Evolutionary conservation across 2,888 invertebrate species (phyloP).

Genomic region (Chymomyza fuscimana): DNA sequence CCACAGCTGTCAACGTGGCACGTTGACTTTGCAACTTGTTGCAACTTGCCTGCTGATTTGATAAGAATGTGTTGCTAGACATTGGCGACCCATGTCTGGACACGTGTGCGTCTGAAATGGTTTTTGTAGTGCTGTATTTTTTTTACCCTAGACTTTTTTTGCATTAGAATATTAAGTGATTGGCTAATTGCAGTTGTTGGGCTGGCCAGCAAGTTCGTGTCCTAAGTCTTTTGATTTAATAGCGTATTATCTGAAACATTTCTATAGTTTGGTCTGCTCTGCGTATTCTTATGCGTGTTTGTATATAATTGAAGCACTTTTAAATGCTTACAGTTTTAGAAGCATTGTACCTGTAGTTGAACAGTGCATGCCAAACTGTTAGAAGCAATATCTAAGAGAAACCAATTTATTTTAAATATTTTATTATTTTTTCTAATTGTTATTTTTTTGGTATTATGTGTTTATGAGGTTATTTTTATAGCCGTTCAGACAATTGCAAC

Average conservation of each 20-base stretch:
- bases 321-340: background rate
- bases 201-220: constrained; percentile 28
- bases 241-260: constrained; percentile 9
- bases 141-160: constrained; percentile 1
- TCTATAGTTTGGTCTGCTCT: background rate
- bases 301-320: background rate
- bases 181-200: constrained; percentile 57
- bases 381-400: no score
- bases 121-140: background rate
- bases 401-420: no score
- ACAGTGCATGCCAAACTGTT: no score
- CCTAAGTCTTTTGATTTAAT: constrained; percentile 29
- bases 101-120: constrained; percentile 20
- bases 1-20: constrained; percentile 13
- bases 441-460: no score
- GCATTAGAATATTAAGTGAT: constrained; percentile 71
- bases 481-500: no score
- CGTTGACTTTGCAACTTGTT: constrained; percentile 7
- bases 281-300: background rate
- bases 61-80: constrained; percentile 26
- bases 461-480: no score
- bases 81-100: background rate
- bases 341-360: no score
- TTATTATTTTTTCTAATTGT: no score
- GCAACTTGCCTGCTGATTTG: constrained; percentile 22